Evolutionary conservation across 2,888 invertebrate species (phyloP).

Genomic region (Pharmacophagus antenor): DNA sequence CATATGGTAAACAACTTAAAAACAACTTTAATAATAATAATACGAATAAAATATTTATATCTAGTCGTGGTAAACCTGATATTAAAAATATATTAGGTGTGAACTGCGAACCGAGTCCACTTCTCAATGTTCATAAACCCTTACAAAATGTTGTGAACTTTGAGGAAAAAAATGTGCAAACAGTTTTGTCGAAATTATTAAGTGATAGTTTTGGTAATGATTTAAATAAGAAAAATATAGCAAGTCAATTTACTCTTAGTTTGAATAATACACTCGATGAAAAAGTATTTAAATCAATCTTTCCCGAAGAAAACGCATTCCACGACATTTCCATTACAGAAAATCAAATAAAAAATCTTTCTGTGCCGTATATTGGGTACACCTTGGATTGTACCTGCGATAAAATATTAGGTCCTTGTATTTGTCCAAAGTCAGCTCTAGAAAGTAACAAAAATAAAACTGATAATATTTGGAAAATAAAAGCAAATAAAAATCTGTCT

Average conservation of each 20-base stretch:
- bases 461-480: slow-evolving; percentile 47
- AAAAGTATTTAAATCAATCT: slow-evolving; percentile 4
- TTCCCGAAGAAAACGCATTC: slow-evolving; percentile 18
- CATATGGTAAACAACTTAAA: neutral
- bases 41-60: neutral
- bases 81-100: neutral
- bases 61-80: neutral
- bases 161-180: neutral
- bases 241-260: slow-evolving; percentile 15
- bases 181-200: neutral
- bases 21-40: neutral
- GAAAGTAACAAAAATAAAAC: slow-evolving; percentile 43
- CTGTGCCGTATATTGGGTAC: slow-evolving; percentile 51
- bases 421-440: slow-evolving; percentile 53
- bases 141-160: neutral
- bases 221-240: slow-evolving; percentile 1
- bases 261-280: slow-evolving; percentile 18
- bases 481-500: slow-evolving; percentile 44
- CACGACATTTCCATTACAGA: slow-evolving; percentile 13
- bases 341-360: slow-evolving; percentile 13
- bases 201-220: neutral
- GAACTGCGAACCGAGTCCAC: neutral
- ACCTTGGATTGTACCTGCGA: slow-evolving; percentile 60
- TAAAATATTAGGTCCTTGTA: slow-evolving; percentile 45
- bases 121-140: neutral